These are phyloP conservation scores for Micromys minutus DNA, from an alignment of 2,113 vertebrate species.

Conservation along the genomic window DNA sequence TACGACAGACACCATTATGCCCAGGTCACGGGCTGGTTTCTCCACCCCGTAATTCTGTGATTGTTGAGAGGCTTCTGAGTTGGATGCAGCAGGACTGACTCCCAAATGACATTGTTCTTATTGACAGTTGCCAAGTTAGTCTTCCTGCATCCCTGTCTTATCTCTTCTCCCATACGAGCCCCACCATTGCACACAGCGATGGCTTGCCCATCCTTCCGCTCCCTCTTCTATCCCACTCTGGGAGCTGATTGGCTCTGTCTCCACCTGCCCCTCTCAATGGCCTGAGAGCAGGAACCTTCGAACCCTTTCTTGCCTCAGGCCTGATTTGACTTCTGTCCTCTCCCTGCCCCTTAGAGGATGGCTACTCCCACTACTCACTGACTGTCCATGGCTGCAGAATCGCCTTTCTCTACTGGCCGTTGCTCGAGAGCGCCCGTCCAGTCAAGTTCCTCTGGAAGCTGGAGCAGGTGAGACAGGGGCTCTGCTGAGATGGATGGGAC, in stretches of 20 bases:
- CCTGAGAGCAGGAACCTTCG: not conserved
- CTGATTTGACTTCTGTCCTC: constrained; percentile 9
- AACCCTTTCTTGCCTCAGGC: not conserved
- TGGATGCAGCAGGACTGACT: not conserved
- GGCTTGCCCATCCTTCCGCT: not conserved
- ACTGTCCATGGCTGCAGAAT: constrained; percentile 96
- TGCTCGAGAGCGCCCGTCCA: constrained; percentile 93
- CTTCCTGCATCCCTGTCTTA: not conserved
- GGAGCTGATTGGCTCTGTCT: not conserved
- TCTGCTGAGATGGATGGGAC: constrained; percentile 50
- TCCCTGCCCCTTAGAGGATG: constrained; percentile 89
- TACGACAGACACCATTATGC: too few species aligned
- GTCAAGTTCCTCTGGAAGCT: constrained; percentile 99
- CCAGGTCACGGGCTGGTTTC: not conserved
- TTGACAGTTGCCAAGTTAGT: not conserved
- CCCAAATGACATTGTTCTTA: not conserved
- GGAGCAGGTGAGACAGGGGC: constrained; percentile 91
- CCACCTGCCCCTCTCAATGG: not conserved
- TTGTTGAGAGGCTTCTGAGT: not conserved
- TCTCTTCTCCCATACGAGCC: not conserved
- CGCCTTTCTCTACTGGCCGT: constrained; percentile 96
- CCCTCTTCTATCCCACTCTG: not conserved
- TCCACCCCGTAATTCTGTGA: not conserved
- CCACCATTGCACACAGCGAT: not conserved
- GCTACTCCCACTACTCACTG: constrained; percentile 96